Conservation (phyloP, 2,113 vertebrate species). For the Thunnus thynnus region DNA sequence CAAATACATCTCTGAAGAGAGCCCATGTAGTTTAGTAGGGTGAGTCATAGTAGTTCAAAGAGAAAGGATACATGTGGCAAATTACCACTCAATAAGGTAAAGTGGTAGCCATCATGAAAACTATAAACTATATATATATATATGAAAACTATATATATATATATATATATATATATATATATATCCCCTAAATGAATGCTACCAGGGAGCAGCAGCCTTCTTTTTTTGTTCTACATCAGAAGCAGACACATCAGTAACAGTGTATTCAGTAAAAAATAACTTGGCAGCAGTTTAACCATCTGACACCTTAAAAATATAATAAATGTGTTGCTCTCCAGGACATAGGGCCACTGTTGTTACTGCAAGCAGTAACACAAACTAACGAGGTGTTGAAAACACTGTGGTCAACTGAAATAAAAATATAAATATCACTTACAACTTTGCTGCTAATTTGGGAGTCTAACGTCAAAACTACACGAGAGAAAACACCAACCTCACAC, state of each 20-base stretch:
- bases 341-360: background rate
- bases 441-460: slow-evolving; percentile 21
- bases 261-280: background rate
- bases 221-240: slow-evolving; percentile 4
- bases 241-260: background rate
- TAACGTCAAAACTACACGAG: background rate
- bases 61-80: background rate
- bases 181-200: background rate
- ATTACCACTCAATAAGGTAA: slow-evolving; percentile 23
- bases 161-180: no score
- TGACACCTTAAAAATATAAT: slow-evolving; percentile 4
- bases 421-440: slow-evolving; percentile 5
- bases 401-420: background rate
- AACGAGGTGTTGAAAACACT: slow-evolving; percentile 1
- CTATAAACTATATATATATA: background rate
- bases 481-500: slow-evolving; percentile 7
- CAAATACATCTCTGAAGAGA: slow-evolving; percentile 16
- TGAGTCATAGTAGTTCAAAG: slow-evolving; percentile 28
- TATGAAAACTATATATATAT: no score
- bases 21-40: background rate
- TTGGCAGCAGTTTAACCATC: background rate
- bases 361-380: background rate
- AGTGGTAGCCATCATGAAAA: slow-evolving; percentile 5
- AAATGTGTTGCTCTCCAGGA: background rate
- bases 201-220: background rate